These are phyloP conservation scores for Caranx ignobilis DNA, from an alignment of 2,113 vertebrate species.

Conservation along the genomic window DNA sequence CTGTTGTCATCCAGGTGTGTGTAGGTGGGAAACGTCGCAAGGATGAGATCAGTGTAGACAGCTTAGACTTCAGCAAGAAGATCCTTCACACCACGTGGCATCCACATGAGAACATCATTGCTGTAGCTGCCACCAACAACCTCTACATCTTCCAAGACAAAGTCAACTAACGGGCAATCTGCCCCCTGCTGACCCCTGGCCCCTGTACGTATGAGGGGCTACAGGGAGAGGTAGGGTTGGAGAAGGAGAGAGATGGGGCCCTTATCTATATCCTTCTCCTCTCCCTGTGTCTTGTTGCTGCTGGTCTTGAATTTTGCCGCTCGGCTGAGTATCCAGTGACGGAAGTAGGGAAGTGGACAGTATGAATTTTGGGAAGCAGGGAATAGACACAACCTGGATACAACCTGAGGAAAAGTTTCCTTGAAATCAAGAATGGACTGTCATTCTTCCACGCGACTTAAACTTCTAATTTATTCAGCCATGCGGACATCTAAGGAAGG, in stretches of 20 bases:
- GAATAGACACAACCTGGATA: constrained; percentile 29
- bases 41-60: constrained; percentile 97
- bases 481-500: constrained; percentile 53
- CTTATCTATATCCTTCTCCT: constrained; percentile 41
- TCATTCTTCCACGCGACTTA: constrained; percentile 54
- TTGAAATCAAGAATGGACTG: constrained; percentile 49
- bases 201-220: constrained; percentile 23
- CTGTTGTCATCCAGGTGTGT: constrained; percentile 85
- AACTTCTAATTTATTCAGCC: constrained; percentile 82
- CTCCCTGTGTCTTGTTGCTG: constrained; percentile 40
- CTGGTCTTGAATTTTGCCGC: constrained; percentile 36
- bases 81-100: constrained; percentile 98
- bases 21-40: constrained; percentile 94
- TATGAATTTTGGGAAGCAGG: constrained; percentile 9
- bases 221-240: constrained; percentile 42
- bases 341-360: constrained; percentile 22
- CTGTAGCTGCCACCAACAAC: constrained; percentile 97
- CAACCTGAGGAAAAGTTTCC: constrained; percentile 43
- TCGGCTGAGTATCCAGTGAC: constrained; percentile 51
- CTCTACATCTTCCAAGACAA: constrained; percentile 99
- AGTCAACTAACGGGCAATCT: constrained; percentile 89
- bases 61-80: constrained; percentile 99
- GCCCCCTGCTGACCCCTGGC: constrained; percentile 56
- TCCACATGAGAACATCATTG: constrained; percentile 97
- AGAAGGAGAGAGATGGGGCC: constrained; percentile 43